A percentile compares a stretch with the other conserved stretches of the same genome.
phyloP scores from a whole-genome alignment of 2,797 vertebrate genomes.

The Micropoecilia bifurca region DNA sequence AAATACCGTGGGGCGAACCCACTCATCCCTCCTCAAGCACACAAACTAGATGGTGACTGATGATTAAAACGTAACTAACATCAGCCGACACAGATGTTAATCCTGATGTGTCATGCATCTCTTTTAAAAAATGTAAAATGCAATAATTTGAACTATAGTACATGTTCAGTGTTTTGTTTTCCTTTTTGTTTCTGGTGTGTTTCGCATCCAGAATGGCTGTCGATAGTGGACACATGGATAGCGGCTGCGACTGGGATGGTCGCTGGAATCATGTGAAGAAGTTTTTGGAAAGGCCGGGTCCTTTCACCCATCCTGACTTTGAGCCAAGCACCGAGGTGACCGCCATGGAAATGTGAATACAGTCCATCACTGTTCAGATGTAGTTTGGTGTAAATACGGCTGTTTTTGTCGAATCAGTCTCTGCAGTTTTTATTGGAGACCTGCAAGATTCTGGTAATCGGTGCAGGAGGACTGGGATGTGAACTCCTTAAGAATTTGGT shows the following conservation, averaged over 20 bases:
- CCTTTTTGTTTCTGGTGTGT: constrained; percentile 50
- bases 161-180: constrained; percentile 19
- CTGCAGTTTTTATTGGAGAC: constrained; percentile 95
- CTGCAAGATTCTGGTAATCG: constrained; percentile 96
- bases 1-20: no score
- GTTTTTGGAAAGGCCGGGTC: constrained; percentile 96
- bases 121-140: neutral
- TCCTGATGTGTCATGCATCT: neutral
- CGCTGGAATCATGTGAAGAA: constrained; percentile 98
- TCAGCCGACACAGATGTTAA: neutral
- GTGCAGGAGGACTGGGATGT: constrained; percentile 96
- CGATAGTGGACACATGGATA: constrained; percentile 92
- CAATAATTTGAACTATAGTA: neutral
- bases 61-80: no score
- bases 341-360: neutral
- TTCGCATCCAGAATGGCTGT: constrained; percentile 97
- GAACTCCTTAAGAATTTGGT: constrained; percentile 99
- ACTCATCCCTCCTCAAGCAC: no score
- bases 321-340: constrained; percentile 96
- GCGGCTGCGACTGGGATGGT: constrained; percentile 92
- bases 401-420: constrained; percentile 73
- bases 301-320: constrained; percentile 98
- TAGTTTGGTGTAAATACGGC: neutral
- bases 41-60: no score
- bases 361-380: neutral